These are phyloP conservation scores for Pseudomyrmex flavicornis DNA, from an alignment of 1,140 invertebrate genomes.

Conservation along the genomic window DNA sequence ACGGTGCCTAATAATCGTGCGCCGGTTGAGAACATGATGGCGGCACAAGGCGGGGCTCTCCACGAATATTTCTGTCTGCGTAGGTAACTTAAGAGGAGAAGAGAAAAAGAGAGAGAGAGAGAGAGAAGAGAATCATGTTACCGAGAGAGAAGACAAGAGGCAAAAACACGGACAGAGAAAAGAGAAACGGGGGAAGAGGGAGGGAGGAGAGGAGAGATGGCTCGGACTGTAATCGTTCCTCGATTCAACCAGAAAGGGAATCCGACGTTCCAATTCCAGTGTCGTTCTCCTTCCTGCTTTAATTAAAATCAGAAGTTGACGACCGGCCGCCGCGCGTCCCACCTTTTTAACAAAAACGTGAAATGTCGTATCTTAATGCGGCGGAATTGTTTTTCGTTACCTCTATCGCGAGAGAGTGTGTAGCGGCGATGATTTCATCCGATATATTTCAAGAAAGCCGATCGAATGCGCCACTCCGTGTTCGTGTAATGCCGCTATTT, in stretches of 20 bases:
- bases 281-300: constrained; percentile 64
- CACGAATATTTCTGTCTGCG: constrained; percentile 74
- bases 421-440: constrained; percentile 51
- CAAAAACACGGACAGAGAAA: constrained; percentile 30
- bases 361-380: constrained; percentile 39
- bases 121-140: neutral
- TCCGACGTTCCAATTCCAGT: constrained; percentile 68
- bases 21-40: constrained; percentile 70
- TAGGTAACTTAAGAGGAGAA: constrained; percentile 64
- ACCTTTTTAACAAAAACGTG: constrained; percentile 39
- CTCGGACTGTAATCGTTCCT: constrained; percentile 60
- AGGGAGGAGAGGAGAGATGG: constrained; percentile 4
- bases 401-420: constrained; percentile 26
- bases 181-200: constrained; percentile 37
- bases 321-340: constrained; percentile 35
- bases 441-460: constrained; percentile 8
- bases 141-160: constrained; percentile 17
- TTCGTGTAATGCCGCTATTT: constrained; percentile 8
- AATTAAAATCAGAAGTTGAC: constrained; percentile 74
- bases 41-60: constrained; percentile 73
- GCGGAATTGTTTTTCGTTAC: constrained; percentile 57
- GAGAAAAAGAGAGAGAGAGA: constrained; percentile 40
- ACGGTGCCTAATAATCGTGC: constrained; percentile 81
- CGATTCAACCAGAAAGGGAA: constrained; percentile 71
- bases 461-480: neutral